A percentile compares a stretch with the other conserved stretches of the same genome.
phyloP scores from a whole-genome alignment of 2,888 invertebrate genomes.

The Drosophila koepferae region DNA sequence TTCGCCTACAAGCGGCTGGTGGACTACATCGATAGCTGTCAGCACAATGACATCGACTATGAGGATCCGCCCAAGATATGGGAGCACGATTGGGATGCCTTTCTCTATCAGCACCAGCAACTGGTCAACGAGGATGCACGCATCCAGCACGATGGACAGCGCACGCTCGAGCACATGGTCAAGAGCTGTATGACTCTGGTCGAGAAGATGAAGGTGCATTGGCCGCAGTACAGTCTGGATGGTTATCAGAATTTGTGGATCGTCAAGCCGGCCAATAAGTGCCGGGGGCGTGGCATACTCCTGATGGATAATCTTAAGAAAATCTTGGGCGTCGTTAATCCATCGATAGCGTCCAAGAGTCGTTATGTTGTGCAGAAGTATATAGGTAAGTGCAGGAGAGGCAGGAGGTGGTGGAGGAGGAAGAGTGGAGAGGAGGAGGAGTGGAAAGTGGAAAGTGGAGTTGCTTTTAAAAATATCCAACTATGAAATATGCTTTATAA shows the following conservation, averaged over 20 bases:
- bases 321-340: conserved; percentile 91
- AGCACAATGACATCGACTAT: conserved; percentile 90
- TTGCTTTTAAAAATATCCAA: no score
- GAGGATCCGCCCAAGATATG: conserved; percentile 88
- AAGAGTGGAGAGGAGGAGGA: neutral
- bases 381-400: conserved; percentile 89
- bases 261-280: conserved; percentile 96
- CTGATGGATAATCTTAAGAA: conserved; percentile 94
- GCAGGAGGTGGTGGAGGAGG: no score
- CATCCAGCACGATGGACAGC: conserved; percentile 84
- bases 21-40: conserved; percentile 90
- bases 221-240: conserved; percentile 94
- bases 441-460: no score
- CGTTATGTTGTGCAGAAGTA: conserved; percentile 98
- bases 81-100: conserved; percentile 96
- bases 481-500: no score
- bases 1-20: conserved; percentile 92
- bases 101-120: conserved; percentile 90
- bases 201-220: conserved; percentile 89
- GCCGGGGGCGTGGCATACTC: conserved; percentile 95
- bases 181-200: conserved; percentile 87
- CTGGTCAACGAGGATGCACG: conserved; percentile 88
- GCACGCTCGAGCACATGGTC: conserved; percentile 74
- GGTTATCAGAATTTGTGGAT: conserved; percentile 97
- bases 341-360: conserved; percentile 89